Percentiles rank a stretch among this genome's conserved stretches.
phyloP scores from a whole-genome alignment of 1,140 invertebrate genomes.

The Trachelipus rathkii region DNA sequence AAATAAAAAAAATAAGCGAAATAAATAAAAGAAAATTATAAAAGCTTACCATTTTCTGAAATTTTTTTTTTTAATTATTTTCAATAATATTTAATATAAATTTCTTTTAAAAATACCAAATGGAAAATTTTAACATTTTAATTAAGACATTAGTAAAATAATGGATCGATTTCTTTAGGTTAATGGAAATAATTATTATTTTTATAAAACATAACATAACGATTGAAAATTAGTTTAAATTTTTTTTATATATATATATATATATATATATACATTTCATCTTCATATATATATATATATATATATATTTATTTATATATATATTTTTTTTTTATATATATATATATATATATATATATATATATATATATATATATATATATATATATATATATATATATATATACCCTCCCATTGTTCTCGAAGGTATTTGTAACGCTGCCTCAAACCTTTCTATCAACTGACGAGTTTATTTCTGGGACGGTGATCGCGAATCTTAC shows the following conservation, averaged over 20 bases:
- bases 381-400: background rate
- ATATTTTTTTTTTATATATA: background rate
- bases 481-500: slow-evolving; percentile 69
- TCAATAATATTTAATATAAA: too few relatives aligned
- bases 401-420: background rate
- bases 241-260: background rate
- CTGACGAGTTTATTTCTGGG: background rate
- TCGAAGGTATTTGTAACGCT: background rate
- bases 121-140: too few relatives aligned
- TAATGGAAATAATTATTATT: too few relatives aligned
- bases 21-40: too few relatives aligned
- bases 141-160: too few relatives aligned
- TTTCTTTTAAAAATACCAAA: too few relatives aligned
- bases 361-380: background rate
- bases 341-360: background rate
- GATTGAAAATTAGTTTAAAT: too few relatives aligned
- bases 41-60: too few relatives aligned
- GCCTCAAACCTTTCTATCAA: background rate
- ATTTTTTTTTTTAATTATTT: too few relatives aligned
- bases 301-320: slow-evolving; percentile 3
- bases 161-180: too few relatives aligned
- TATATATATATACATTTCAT: background rate
- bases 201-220: too few relatives aligned
- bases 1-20: background rate
- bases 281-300: background rate